Evolutionary conservation across 2,113 vertebrate species (phyloP).

Genomic region (Microcebus murinus): DNA sequence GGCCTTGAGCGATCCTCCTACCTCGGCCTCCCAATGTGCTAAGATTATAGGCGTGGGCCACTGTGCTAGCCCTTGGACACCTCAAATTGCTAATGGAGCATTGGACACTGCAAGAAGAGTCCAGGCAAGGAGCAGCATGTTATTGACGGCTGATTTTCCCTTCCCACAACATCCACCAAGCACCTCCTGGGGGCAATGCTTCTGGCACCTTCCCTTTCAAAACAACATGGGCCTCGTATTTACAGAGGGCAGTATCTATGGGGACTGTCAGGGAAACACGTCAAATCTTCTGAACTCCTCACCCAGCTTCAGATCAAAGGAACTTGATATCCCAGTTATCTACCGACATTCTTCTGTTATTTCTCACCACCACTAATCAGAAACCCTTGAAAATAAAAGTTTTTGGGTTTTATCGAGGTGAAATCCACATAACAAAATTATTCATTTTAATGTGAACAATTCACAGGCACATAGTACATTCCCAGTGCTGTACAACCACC

Average conservation of each 20-base stretch:
- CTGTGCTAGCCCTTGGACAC: not conserved
- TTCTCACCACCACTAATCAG: not conserved
- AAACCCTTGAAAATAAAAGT: not conserved
- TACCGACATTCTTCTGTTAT: not conserved
- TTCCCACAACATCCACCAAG: not conserved
- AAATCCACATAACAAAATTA: not conserved
- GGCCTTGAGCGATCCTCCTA: not conserved
- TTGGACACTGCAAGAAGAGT: not conserved
- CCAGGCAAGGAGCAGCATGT: not conserved
- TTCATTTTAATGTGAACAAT: not conserved
- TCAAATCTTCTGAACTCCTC: not conserved
- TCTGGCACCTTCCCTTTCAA: not conserved
- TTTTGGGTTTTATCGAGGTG: not conserved
- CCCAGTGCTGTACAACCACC: not conserved
- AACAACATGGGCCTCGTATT: not conserved
- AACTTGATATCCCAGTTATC: not conserved
- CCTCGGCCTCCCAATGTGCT: not conserved
- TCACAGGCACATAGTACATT: not conserved
- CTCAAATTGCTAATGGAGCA: not conserved
- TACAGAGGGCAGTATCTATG: not conserved
- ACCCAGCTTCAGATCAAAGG: not conserved
- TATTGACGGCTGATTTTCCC: not conserved
- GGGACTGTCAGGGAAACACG: fast-evolving
- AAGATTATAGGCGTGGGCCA: not conserved
- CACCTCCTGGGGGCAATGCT: not conserved